Evolutionary conservation across 2,113 vertebrate genomes (phyloP), one percentile per base, ranked within the genome.

Genomic region (Menura novaehollandiae): DNA sequence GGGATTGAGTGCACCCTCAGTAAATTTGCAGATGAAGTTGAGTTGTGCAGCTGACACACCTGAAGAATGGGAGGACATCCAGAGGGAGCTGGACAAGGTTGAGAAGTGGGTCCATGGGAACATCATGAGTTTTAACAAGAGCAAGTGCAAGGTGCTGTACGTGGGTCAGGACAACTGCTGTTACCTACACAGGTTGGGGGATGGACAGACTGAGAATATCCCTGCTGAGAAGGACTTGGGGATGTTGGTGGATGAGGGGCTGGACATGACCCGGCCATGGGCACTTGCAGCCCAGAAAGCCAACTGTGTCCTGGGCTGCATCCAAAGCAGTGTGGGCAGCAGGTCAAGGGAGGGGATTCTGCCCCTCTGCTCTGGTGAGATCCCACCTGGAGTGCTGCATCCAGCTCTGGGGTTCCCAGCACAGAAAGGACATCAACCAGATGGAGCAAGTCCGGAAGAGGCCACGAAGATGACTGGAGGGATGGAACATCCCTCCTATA

Each of bases 241-340:
- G 8, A 5, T 28, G 13, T 2, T 59, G 52, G 7, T 20, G 23
- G 44, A 11, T 51, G 43, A 44, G 32, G 44, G 32, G 14, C 33
- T 73, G 32, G 44, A 58, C 27, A 16, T 15, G 17, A 33, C 12
- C 27, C 32, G 51, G 18, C 4, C 1, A 13, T 16, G 44, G 13
- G 22, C 4, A 33, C 32, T 43, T 18, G 18, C 11, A 51, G 33
- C 23, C 9, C 33, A 66, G 15, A 58, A 56, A 59, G 46, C 10
- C 12, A 53, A 1, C 7, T 3, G 6, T 53, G 11, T 10, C 16
- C 43, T 33, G 43, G 23, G 32, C 35, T 66, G 8, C 22, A 21
- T 32, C 59, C 28, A 66, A 39, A 44, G 13, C 19, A 67, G 8
- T 1, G 0, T 8, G 35, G 21, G 1, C 32, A 33, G 4, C 10